Evolutionary conservation across 2,888 invertebrate genomes (phyloP), one percentile per base, ranked within the genome.

Genomic region (Drosophila imparisetae): DNA sequence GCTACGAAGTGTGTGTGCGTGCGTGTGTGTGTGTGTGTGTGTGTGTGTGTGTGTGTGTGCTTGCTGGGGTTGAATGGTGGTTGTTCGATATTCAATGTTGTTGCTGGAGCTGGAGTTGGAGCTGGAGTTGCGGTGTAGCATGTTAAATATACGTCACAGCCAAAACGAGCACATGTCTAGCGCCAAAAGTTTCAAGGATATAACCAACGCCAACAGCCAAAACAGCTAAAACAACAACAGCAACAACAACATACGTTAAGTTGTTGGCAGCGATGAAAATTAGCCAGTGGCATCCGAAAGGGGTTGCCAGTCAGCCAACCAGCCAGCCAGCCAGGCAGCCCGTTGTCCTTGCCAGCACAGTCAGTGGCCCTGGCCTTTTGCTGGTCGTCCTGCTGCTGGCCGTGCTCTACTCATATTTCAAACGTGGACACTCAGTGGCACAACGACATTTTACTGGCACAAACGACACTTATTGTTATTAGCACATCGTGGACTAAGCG

Each of bases 101-200:
- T 30, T 40, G 38, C 15, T 50, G 40, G 10, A 29, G 11, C 27
- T 45, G 53, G 59, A 29, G 73, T 18, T 59, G 63, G 65, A 50
- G 73, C 55, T 80, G 69, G 85, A 86, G 90, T 83, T 90, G 86
- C 86, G 90, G 86, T 90, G 86, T 86, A 73, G 89, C 86, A 88
- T 90, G 90, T 86, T 86, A 88, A 90, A 86, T 86, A 90, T 86
- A 81, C 83, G 84, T 84, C 84, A 84, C 78, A 72, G 73, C 80
- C 63, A 80, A 85, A 85, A 87, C 88, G 80, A 83, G 80, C 85
- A 87, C 85, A 87, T 82, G 89, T 82, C 83, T 77, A 81, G 83
- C 69, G 67, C 77, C 71, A 72, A 89, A 89, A 85, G 85, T 85
- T 85, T 85, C 85, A 85, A 85, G 85, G 85, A 85, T 85, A 87